These are phyloP conservation scores for Augochlorella aurata DNA, from an alignment of 2,888 invertebrate species.

Conservation along the genomic window DNA sequence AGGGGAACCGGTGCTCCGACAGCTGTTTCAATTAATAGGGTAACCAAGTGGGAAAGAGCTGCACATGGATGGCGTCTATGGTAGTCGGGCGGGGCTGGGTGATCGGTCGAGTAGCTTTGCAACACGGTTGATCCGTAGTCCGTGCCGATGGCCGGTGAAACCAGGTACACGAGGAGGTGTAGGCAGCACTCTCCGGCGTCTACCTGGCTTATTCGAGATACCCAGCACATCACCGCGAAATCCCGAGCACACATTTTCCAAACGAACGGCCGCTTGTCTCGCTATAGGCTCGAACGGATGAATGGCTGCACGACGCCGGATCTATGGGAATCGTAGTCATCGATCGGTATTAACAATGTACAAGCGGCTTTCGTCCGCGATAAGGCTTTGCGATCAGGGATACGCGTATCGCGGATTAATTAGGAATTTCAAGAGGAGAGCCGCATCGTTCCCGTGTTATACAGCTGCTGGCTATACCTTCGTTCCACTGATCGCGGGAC, in stretches of 20 bases:
- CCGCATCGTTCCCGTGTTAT: neutral
- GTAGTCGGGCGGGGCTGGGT: neutral
- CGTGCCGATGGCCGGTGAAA: conserved; percentile 22
- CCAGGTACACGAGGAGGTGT: conserved; percentile 34
- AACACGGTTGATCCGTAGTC: conserved; percentile 23
- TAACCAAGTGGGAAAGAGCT: neutral
- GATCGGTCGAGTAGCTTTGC: conserved; percentile 40
- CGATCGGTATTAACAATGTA: conserved; percentile 55
- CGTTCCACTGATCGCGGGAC: neutral
- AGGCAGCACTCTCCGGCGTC: conserved; percentile 29
- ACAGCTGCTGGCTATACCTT: neutral
- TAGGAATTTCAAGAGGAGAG: conserved; percentile 14
- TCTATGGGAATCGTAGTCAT: conserved; percentile 47
- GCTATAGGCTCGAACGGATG: conserved; percentile 35
- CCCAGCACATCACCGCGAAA: conserved; percentile 51
- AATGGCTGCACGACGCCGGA: conserved; percentile 28
- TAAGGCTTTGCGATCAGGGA: conserved; percentile 35
- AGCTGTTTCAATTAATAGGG: conserved; percentile 23
- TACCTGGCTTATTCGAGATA: conserved; percentile 57
- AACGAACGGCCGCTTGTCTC: conserved; percentile 37
- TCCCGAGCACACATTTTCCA: conserved; percentile 54
- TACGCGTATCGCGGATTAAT: conserved; percentile 49
- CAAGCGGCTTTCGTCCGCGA: conserved; percentile 21
- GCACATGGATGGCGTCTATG: too few relatives aligned
- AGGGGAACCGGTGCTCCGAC: neutral